Base-by-base conservation (phyloP, 2,888 invertebrate species). In the Philereme transversata region DNA sequence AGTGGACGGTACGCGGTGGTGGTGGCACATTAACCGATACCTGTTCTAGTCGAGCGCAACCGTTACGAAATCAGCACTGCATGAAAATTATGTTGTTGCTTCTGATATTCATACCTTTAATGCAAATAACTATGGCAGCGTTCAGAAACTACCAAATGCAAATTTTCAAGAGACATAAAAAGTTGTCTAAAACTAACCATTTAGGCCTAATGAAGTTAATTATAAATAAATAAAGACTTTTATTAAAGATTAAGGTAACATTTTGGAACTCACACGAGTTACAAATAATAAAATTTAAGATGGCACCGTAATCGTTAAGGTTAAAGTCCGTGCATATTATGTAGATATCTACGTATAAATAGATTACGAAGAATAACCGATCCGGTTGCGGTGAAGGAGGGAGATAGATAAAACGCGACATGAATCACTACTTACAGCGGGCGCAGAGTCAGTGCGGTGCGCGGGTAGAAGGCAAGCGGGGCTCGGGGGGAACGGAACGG, bases 371-470 rank as follows among this genome's bases (percentile, higher is more conserved):
- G 89, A 88, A 89, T 88, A 86, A 88, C 87, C 92, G 91, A 91
- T 90, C 90, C 89, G 90, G 90, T 91, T 89, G 90, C 88, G 86
- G 85, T 82, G 90, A 90, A 90, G 88, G 90, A 90, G 89, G 85
- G 91, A 92, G 92, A 92, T 90, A 90, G 91, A 90, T 90, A 90
- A 87, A 90, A 90, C 89, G 88, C 91, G 88, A 90, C 90, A 90
- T 92, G 91, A 92, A 92, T 92, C 91, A 92, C 91, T 92, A 90
- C 88, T 87, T 83, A 82, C 86, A 86, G 84, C 82, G 82, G 81
- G 85, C 84, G 82, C 84, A 84, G 83, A 81, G 83, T 78, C 78
- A 75, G 85, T 77, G 82, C 81, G 82, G 79, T 71, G 86, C 75
- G 85, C 76, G 84, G 78, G 77, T 66, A 74, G 73, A 69, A 71